Base-by-base conservation (phyloP, 2,797 vertebrate species). In the Tapera naevia region DNA sequence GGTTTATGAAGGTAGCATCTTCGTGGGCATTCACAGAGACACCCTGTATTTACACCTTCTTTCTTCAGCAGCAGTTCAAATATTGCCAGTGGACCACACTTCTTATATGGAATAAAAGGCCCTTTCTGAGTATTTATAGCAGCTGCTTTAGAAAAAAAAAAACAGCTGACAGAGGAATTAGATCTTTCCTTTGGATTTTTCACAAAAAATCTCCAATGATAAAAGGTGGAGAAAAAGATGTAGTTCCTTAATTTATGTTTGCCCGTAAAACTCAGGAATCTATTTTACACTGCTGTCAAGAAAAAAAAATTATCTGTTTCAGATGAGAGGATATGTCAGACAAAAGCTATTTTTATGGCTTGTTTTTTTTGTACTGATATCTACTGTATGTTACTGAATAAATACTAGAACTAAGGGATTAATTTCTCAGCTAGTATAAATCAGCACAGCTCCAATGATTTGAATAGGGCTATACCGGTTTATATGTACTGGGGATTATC, bases 41-140 rank as follows among this genome's bases (percentile, higher is more conserved):
- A 62, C 3, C 3, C 22, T 23, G 13, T 22, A 15, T 5, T n/a
- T 19, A 13, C 0, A 1, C 4, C 83, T 56, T 11, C 11, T 46
- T 89, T 83, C 56, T 69, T 41, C 32, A 58, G 30, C 0, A 1
- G 9, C 17, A 32, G 5, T 72, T 61, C 17, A 25, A 30, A 51
- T 25, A 53, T 32, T 7, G 21, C 23, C n/a, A 19, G 7, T 13
- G 21, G 8, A 35, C 6, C 1, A 10, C 17, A 24, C 4, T 64
- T 66, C 22, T n/a, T 41, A 13, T 8, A 13, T 17, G 28, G n/a
- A 60, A 62, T 79, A 8, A 71, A 71, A 84, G 73, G 2, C 1
- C 2, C 18, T 30, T 67, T 67, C n/a, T 58, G 30, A 41, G 7
- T 41, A 33, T 56, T 75, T 66, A 33, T 66, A 35, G 24, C 39